Base-by-base conservation (phyloP, 2,888 invertebrate genomes). In the Hypselothyrea guttata region DNA sequence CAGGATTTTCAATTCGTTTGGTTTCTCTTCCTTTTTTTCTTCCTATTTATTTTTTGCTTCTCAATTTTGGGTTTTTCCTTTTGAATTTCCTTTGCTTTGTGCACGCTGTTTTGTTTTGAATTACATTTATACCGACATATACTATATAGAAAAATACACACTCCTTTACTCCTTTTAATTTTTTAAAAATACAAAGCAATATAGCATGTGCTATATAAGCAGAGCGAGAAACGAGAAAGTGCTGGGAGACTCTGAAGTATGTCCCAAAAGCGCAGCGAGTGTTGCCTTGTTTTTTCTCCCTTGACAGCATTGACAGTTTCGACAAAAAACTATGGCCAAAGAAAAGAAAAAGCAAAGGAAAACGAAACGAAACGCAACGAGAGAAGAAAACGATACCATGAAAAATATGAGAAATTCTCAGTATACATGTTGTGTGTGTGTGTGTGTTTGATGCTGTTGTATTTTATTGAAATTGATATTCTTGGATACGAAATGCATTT, bases 391-490 rank as follows among this genome's bases (percentile, higher is more conserved):
- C 54, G 51, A 38, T 72, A 51, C 41, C 51, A 62, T 61, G 56
- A 53, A 70, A 71, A 64, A 71, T 65, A 65, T 65, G 65, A 71
- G 65, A 71, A 70, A 69, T 51, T 51, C n/a, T 9, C 47, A 1
- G 40, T 18, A 1, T 51, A 33, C 33, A 33, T 15, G 18, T 41
- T 18, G 16, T 45, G 7, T 38, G 46, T 37, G 37, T 16, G 41
- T 47, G 42, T 57, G 47, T 71, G 16, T 49, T 55, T 51, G 54
- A 52, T 58, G 61, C 63, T 62, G 75, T 71, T 85, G 78, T 71
- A 82, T 84, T 81, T 78, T 78, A 84, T 78, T 78, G 84, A 82
- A 77, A 78, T 78, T 78, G 82, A 84, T 78, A 84, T 78, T 79
- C 78, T 85, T 78, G 78, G 78, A 71, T 66, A 61, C 71, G 71